Evolutionary conservation across 2,113 vertebrate species (phyloP).

Genomic region (Scophthalmus maximus): DNA sequence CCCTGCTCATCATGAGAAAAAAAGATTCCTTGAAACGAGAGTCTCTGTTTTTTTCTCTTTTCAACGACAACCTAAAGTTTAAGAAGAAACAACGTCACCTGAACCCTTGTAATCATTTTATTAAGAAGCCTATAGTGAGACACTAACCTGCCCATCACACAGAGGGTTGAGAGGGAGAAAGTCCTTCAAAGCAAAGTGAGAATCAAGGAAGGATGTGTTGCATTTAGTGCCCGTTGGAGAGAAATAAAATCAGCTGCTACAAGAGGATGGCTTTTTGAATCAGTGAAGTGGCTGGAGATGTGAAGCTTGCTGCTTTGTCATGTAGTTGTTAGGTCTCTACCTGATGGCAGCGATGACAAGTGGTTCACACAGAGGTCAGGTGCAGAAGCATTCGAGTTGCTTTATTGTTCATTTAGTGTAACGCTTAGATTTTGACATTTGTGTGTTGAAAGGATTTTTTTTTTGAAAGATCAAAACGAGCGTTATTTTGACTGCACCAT

Average conservation of each 20-base stretch:
- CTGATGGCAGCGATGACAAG: neutral
- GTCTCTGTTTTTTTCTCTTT: neutral
- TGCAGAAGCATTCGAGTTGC: neutral
- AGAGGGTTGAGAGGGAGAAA: constrained; percentile 8
- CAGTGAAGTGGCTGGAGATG: constrained; percentile 9
- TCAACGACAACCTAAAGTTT: constrained; percentile 10
- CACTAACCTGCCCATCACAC: neutral
- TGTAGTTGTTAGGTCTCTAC: neutral
- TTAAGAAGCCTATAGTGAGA: constrained; percentile 9
- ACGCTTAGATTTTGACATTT: neutral
- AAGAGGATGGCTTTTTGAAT: constrained; percentile 10
- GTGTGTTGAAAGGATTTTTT: neutral
- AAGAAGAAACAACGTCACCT: constrained; percentile 16
- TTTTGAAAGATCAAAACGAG: too few species aligned
- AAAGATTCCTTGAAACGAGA: constrained; percentile 43
- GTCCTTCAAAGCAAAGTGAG: constrained; percentile 24
- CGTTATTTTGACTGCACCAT: neutral
- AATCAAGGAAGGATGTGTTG: constrained; percentile 22
- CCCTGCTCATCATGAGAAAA: constrained; percentile 12
- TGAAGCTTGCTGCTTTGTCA: constrained; percentile 11
- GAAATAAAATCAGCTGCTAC: constrained; percentile 19
- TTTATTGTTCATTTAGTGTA: neutral
- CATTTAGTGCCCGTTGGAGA: constrained; percentile 7
- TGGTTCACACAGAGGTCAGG: neutral
- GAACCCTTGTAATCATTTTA: constrained; percentile 25